These are phyloP conservation scores for Diphyllodes magnificus DNA, from an alignment of 2,113 vertebrate species.

Conservation along the genomic window DNA sequence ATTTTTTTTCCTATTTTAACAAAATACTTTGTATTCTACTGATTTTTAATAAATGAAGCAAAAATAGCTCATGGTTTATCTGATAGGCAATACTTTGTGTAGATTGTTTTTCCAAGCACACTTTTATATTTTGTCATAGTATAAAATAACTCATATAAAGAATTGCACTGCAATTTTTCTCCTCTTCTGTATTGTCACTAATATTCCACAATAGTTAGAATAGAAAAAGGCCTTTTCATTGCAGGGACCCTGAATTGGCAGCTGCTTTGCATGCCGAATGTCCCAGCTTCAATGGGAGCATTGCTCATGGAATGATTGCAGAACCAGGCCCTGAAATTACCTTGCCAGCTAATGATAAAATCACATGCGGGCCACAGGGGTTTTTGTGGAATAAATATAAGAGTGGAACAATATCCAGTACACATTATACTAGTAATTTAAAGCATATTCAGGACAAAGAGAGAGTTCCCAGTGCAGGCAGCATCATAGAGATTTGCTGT, in stretches of 20 bases:
- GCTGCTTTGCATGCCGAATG: slow-evolving; percentile 53
- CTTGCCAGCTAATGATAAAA: slow-evolving; percentile 64
- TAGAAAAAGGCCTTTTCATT: slow-evolving; percentile 36
- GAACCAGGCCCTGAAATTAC: slow-evolving; percentile 60
- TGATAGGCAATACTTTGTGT: neutral
- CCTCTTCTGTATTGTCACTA: slow-evolving; percentile 41
- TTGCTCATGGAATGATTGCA: slow-evolving; percentile 55
- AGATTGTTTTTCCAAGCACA: slow-evolving; percentile 24
- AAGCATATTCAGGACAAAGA: slow-evolving; percentile 64
- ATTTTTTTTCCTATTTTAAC: neutral
- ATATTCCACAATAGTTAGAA: slow-evolving; percentile 28
- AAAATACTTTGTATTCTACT: neutral
- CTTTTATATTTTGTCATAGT: slow-evolving; percentile 6
- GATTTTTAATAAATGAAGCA: neutral
- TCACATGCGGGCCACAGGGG: slow-evolving; percentile 53
- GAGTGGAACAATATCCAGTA: slow-evolving; percentile 58
- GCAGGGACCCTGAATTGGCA: slow-evolving; percentile 34
- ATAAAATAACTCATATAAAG: neutral
- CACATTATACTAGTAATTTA: slow-evolving; percentile 67
- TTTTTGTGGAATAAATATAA: slow-evolving; percentile 67
- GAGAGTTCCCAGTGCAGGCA: slow-evolving; percentile 59
- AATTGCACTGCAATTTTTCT: slow-evolving; percentile 45
- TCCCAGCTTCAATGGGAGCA: slow-evolving; percentile 34
- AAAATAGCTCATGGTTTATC: neutral
- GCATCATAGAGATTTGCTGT: slow-evolving; percentile 65